phyloP scores from a whole-genome alignment of 2,113 vertebrate species.

The Lamprotornis superbus region DNA sequence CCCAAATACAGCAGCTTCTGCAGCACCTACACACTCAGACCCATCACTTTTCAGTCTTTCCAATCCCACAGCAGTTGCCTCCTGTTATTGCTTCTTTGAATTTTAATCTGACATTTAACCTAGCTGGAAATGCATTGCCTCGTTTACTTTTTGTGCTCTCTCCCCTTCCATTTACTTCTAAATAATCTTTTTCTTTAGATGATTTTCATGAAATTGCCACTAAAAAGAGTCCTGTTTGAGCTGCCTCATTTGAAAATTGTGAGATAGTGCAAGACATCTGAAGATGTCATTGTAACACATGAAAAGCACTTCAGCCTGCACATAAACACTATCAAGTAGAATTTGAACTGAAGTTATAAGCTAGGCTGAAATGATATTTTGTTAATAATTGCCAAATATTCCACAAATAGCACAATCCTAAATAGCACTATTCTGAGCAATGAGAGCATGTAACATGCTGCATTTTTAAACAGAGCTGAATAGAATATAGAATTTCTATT shows the following conservation, averaged over 20 bases:
- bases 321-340: conserved; percentile 55
- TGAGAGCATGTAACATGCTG: neutral
- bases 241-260: conserved; percentile 46
- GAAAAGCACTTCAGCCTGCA: conserved; percentile 57
- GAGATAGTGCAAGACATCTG: conserved; percentile 54
- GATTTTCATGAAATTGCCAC: conserved; percentile 60
- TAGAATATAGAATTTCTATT: conserved; percentile 55
- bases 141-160: neutral
- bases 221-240: conserved; percentile 54
- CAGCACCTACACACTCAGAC: neutral
- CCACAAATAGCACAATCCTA: conserved; percentile 49
- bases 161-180: conserved; percentile 33
- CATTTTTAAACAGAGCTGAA: conserved; percentile 52
- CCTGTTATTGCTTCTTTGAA: neutral
- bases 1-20: neutral
- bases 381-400: conserved; percentile 65
- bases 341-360: conserved; percentile 58
- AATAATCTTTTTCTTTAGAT: conserved; percentile 60
- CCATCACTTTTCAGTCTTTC: neutral
- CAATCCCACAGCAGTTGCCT: neutral
- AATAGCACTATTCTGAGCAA: conserved; percentile 41
- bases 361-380: conserved; percentile 59
- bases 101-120: conserved; percentile 56
- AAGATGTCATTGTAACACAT: conserved; percentile 58
- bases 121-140: conserved; percentile 44